Evolutionary conservation across 2,797 vertebrate genomes (phyloP).

Genomic region (Macropus fuliginosus): DNA sequence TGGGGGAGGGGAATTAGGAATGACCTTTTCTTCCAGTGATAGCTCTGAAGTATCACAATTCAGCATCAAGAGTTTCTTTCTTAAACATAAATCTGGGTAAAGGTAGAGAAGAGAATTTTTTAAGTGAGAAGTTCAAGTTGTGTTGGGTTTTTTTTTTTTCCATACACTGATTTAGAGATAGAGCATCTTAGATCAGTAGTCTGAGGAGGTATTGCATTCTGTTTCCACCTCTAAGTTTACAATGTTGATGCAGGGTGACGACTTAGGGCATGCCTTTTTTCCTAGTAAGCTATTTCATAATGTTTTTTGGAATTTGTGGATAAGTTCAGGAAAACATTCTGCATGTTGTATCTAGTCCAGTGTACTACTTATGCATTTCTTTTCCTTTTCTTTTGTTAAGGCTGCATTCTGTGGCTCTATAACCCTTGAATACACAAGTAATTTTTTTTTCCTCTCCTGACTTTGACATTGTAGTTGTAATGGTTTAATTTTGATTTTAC

Average conservation of each 20-base stretch:
- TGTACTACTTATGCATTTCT: conserved; percentile 85
- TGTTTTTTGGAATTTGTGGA: conserved; percentile 84
- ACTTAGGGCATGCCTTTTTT: conserved; percentile 79
- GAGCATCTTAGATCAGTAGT: conserved; percentile 83
- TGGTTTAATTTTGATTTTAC: conserved; percentile 86
- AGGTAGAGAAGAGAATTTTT: conserved; percentile 69
- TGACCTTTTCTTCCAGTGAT: conserved; percentile 76
- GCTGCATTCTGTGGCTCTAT: conserved; percentile 82
- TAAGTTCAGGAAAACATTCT: conserved; percentile 85
- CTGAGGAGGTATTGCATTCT: conserved; percentile 78
- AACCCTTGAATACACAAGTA: conserved; percentile 84
- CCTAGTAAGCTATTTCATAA: conserved; percentile 76
- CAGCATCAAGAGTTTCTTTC: conserved; percentile 71
- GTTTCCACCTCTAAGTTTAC: conserved; percentile 82
- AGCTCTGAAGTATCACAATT: conserved; percentile 81
- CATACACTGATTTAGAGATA: conserved; percentile 79
- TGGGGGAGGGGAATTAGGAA: conserved; percentile 68
- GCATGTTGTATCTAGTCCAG: conserved; percentile 86
- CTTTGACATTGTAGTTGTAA: conserved; percentile 86
- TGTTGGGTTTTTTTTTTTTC: conserved; percentile 47
- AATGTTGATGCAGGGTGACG: conserved; percentile 84
- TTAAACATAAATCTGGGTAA: conserved; percentile 76
- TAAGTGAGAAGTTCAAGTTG: conserved; percentile 68
- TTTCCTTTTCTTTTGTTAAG: conserved; percentile 31
- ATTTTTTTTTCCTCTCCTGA: conserved; percentile 84